These are phyloP conservation scores for Oxyteleia sp. DNA, from an alignment of 2,888 invertebrate genomes.

Conservation along the genomic window DNA sequence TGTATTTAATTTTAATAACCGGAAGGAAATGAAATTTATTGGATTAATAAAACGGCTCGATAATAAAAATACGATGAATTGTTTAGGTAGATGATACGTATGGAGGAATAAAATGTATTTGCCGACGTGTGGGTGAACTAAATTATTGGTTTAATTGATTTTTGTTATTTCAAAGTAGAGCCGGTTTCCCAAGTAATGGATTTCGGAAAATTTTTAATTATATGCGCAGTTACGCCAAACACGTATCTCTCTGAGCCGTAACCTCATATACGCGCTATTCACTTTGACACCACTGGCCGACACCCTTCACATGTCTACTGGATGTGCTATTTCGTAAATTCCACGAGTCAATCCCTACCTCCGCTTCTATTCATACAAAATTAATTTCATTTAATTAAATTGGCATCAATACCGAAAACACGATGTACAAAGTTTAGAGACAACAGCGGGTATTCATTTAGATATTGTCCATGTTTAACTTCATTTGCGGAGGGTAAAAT, in stretches of 20 bases:
- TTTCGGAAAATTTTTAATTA: slow-evolving; percentile 61
- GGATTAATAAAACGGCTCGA: slow-evolving; percentile 39
- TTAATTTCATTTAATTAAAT: slow-evolving; percentile 71
- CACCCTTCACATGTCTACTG: slow-evolving; percentile 61
- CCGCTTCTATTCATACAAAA: slow-evolving; percentile 63
- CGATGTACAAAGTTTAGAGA: slow-evolving; percentile 7
- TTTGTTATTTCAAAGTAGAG: slow-evolving; percentile 30
- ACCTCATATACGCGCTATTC: slow-evolving; percentile 66
- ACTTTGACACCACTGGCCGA: slow-evolving; percentile 65
- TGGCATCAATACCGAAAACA: slow-evolving; percentile 47
- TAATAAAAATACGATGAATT: slow-evolving; percentile 40
- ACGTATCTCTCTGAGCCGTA: slow-evolving; percentile 36
- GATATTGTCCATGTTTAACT: slow-evolving; percentile 17
- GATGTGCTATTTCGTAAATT: slow-evolving; percentile 65
- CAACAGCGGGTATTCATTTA: slow-evolving; percentile 38
- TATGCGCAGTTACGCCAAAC: slow-evolving; percentile 48
- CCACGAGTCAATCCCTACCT: slow-evolving; percentile 66
- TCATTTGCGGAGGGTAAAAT: slow-evolving; percentile 26
- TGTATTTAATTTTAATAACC: slow-evolving; percentile 60
- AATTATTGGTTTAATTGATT: slow-evolving; percentile 47
- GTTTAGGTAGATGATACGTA: slow-evolving; percentile 17
- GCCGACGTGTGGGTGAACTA: slow-evolving; percentile 4
- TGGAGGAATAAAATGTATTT: slow-evolving; percentile 19
- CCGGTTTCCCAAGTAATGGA: slow-evolving; percentile 34
- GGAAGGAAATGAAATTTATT: slow-evolving; percentile 59